Evolutionary conservation across 2,113 vertebrate genomes (phyloP), one percentile per base, ranked within the genome.

Genomic region (Numenius arquata): DNA sequence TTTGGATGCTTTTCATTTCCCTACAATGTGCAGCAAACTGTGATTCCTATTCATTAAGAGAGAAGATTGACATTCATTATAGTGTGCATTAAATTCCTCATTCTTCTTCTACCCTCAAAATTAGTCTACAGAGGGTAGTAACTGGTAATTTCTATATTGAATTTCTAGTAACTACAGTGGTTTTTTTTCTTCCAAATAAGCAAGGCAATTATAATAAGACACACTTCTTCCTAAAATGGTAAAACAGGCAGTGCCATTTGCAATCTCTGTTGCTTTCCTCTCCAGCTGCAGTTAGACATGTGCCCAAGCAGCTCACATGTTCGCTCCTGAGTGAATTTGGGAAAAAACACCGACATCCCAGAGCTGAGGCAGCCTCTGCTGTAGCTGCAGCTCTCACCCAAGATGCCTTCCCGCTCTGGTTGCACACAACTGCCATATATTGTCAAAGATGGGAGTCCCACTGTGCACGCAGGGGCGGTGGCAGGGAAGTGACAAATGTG

Each of bases 11-110:
- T 96, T 95, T 95, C 88, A 94, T 95, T 90, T 89, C 93, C 83
- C 80, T 71, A 91, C 93, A 89, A 93, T 76, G 93, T 74, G 72
- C 91, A 76, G 97, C 96, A 96, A 95, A 96, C 93, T 93, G 96
- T 86, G 94, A 96, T 90, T 95, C 89, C 93, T 95, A 94, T 96
- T 97, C 96, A 97, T 97, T 97, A 96, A 52, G 81, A 23, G 75
- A 29, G 45, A 92, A 96, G 94, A 94, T 48, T 96, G 97, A 95
- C 96, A 90, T 95, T 95, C 96, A 94, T 97, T 96, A 96, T 83
- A 85, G 84, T 38, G 47, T 74, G 92, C 90, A 97, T 96, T 96
- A 96, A 94, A 91, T 85, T 88, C 81, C 76, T 95, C 91, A 86
- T 96, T 93, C 88, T 91, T 94, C 84, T 84, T 81, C 93, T 95